Percentiles rank a stretch among this genome's conserved stretches.
Conservation (phyloP, 2,113 vertebrate genomes). For the Agapornis roseicollis region DNA sequence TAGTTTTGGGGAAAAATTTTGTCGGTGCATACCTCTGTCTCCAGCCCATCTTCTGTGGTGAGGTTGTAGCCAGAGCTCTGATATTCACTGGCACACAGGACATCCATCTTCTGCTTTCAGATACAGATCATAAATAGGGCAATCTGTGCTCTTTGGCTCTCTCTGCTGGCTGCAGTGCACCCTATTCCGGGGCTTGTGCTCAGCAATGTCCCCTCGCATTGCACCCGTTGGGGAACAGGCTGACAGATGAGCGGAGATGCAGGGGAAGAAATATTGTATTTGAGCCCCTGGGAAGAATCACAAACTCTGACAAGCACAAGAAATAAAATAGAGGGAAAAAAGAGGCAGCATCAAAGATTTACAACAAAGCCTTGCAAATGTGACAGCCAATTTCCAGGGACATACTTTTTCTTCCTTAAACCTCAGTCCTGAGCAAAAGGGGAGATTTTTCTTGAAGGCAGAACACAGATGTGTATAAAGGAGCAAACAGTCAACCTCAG, state of each 20-base stretch:
- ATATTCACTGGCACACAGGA: not conserved
- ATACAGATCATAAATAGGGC: not conserved
- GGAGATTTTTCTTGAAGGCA: not conserved
- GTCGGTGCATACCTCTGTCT: not conserved
- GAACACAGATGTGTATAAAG: not conserved
- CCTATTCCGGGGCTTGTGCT: not conserved
- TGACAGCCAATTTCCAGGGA: not conserved
- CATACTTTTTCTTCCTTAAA: not conserved
- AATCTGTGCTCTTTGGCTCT: conserved; percentile 48
- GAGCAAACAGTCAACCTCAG: rapidly evolving
- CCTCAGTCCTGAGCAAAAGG: not conserved
- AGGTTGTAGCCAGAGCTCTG: rapidly evolving
- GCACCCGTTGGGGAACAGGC: not conserved
- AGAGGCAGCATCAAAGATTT: not conserved
- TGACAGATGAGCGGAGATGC: not conserved
- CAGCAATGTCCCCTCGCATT: not conserved
- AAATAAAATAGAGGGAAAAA: not conserved
- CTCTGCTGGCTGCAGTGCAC: conserved; percentile 53
- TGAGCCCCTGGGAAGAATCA: not conserved
- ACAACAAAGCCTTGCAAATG: not conserved
- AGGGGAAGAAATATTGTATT: not conserved
- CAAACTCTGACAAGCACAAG: not conserved
- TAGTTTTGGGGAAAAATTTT: not conserved
- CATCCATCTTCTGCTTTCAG: not conserved
- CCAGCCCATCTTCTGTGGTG: not conserved